Percentiles rank a stretch among this genome's conserved stretches.
Evolutionary conservation across 2,113 vertebrate genomes (phyloP).

Genomic region (Hippocampus abdominalis): DNA sequence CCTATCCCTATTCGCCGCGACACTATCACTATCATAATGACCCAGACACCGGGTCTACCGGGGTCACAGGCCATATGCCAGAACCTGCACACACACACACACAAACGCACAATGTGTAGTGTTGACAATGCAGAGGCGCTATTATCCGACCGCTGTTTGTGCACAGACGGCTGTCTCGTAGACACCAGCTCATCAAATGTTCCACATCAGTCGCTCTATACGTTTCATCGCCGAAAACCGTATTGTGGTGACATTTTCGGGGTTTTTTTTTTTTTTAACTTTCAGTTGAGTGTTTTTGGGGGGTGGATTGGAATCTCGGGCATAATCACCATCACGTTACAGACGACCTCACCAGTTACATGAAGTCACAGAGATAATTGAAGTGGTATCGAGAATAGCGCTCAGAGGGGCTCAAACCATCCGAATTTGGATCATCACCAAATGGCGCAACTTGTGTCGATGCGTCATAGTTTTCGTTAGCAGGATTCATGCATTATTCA

Average conservation of each 20-base stretch:
- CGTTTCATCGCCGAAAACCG: neutral
- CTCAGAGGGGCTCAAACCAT: neutral
- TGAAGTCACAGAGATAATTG: constrained; percentile 5
- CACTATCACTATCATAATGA: constrained; percentile 11
- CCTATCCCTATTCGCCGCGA: constrained; percentile 1
- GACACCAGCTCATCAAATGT: constrained; percentile 10
- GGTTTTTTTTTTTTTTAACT: neutral
- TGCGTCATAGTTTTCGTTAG: neutral
- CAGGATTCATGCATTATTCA: constrained; percentile 4
- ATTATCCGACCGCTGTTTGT: constrained; percentile 2
- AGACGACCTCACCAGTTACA: neutral
- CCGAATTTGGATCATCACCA: neutral
- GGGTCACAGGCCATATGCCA: constrained; percentile 10
- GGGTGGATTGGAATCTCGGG: neutral
- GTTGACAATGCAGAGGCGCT: constrained; percentile 6
- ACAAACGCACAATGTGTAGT: neutral
- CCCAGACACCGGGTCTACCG: neutral
- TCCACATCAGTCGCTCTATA: neutral
- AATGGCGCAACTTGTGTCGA: neutral
- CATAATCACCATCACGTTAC: constrained; percentile 1
- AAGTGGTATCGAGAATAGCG: neutral
- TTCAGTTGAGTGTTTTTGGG: neutral
- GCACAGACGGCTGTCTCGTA: neutral
- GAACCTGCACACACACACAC: neutral
- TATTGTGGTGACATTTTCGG: neutral